Conservation (phyloP, 2,113 vertebrate species). For the Percopsis transmontana region DNA sequence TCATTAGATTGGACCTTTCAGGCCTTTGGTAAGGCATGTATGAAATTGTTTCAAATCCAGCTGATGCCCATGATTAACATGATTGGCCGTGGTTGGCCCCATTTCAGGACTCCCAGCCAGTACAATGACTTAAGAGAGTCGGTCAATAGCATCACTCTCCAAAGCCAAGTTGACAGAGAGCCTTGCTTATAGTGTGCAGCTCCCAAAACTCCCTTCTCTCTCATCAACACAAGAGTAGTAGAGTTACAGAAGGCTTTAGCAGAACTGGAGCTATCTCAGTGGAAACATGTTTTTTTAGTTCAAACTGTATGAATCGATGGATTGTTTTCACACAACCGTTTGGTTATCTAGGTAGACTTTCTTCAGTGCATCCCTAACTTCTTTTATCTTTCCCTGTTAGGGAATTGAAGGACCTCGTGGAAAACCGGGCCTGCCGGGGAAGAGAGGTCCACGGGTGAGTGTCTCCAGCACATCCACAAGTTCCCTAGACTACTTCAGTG, state of each 20-base stretch:
- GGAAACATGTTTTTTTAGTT: too few relatives aligned
- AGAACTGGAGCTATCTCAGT: too few relatives aligned
- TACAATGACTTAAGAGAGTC: constrained; percentile 24
- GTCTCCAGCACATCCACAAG: constrained; percentile 1
- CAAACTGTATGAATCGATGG: too few relatives aligned
- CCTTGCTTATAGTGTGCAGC: too few relatives aligned
- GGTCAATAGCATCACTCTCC: too few relatives aligned
- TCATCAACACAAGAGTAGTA: background rate
- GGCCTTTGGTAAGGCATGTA: constrained; percentile 68
- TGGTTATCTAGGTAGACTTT: constrained; percentile 11
- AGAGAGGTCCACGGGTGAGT: constrained; percentile 91
- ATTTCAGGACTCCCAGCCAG: constrained; percentile 47
- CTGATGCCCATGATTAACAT: constrained; percentile 62
- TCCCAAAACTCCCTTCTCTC: constrained; percentile 5
- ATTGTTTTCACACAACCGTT: background rate
- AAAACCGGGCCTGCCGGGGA: constrained; percentile 87
- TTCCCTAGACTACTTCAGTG: constrained; percentile 5
- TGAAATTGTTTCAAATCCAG: constrained; percentile 73
- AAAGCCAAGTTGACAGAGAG: background rate
- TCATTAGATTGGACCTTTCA: constrained; percentile 65
- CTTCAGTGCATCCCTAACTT: constrained; percentile 26
- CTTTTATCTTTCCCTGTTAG: constrained; percentile 67
- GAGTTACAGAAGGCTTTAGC: background rate
- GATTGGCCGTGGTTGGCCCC: constrained; percentile 49
- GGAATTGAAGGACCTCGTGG: constrained; percentile 88